Base-by-base conservation (phyloP, 1,140 invertebrate species). In the Platyscapa corneri region DNA sequence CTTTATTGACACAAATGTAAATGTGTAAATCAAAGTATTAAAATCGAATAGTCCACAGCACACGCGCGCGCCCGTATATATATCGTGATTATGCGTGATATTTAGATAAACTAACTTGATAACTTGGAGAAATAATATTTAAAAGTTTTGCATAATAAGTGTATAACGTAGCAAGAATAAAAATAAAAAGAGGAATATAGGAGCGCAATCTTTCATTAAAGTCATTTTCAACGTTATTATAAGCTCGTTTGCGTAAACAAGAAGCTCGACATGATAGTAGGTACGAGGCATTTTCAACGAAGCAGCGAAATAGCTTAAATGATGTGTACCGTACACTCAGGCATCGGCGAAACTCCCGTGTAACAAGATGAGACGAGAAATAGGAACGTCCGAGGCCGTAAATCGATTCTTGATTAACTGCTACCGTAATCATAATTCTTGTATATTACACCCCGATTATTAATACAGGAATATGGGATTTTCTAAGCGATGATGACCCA, bases 221-320 rank as follows among this genome's bases (percentile, higher is more conserved):
- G 32, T n/a, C 6, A 23, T 75, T 75, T 34, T 60, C 81, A 60
- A 8, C 27, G 60, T 64, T 83, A 75, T 83, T 77, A 76, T 65
- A 67, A 77, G n/a, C 37, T 83, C 74, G 37, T 83, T 77, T 67
- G 42, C 53, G 60, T 82, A 76, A 83, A 76, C 82, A 82, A 82
- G 53, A 83, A 83, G 49, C 49, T 65, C 46, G n/a, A n/a, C n/a
- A 14, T n/a, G 64, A 72, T 56, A 30, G 49, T 34, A 6, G 5
- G 49, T 20, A 46, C 27, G 37, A 60, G 37, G n/a, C 20, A 74
- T 74, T 74, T 72, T 46, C 53, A 37, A 5, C 49, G 53, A 3
- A 20, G 30, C 7, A 46, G 37, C 8, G 65, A 60, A 80, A 82
- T 82, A 82, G 64, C 70, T 23, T 37, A 75, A 82, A 74, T 53